Conservation (phyloP, 2,888 invertebrate genomes). For the Acanthosepion esculentum region DNA sequence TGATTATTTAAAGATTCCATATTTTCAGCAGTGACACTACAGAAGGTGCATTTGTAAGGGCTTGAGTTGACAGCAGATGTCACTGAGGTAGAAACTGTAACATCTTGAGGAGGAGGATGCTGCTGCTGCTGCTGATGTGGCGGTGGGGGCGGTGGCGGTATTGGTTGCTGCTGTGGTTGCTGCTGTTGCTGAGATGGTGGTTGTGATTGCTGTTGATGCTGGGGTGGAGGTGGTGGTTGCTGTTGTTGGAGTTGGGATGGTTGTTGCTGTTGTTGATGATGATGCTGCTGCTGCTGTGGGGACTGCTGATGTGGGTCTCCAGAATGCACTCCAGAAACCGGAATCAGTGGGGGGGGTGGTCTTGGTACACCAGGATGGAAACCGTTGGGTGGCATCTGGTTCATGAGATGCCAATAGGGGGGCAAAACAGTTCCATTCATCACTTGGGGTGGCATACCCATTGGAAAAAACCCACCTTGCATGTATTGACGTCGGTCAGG, state of each 20-base stretch:
- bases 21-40: conserved; percentile 72
- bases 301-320: conserved; percentile 38
- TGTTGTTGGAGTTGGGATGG: conserved; percentile 39
- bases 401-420: conserved; percentile 68
- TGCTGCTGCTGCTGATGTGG: conserved; percentile 37
- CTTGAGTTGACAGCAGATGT: conserved; percentile 46
- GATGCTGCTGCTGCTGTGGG: conserved; percentile 37
- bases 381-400: conserved; percentile 55
- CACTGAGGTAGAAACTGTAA: conserved; percentile 47
- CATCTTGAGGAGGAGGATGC: conserved; percentile 45
- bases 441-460: conserved; percentile 58
- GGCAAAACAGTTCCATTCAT: conserved; percentile 64
- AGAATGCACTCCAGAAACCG: conserved; percentile 48
- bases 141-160: background rate
- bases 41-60: conserved; percentile 73
- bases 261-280: background rate
- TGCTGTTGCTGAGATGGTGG: conserved; percentile 51
- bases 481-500: conserved; percentile 58
- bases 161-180: conserved; percentile 39
- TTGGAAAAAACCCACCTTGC: conserved; percentile 53
- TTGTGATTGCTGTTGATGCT: conserved; percentile 53
- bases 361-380: conserved; percentile 49
- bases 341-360: conserved; percentile 53
- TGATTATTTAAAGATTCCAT: conserved; percentile 73
- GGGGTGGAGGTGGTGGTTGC: conserved; percentile 35